Base-by-base conservation (phyloP, 2,888 invertebrate genomes). In the Morpho helenor region DNA sequence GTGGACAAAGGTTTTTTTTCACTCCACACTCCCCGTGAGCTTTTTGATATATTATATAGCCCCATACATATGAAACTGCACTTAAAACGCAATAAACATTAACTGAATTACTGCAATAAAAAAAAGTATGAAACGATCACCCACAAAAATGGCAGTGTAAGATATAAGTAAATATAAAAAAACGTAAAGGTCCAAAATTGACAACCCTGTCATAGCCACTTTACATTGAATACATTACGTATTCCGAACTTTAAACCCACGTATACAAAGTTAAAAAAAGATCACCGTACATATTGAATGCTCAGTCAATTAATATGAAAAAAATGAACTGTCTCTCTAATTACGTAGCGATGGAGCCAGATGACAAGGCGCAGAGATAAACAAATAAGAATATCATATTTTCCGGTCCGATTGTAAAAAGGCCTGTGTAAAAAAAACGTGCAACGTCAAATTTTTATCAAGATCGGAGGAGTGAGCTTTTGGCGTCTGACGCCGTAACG, bases 361-460 rank as follows among this genome's bases (percentile, higher is more conserved):
- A 82, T 82, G 81, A 82, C 85, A 80, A 75, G 73, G 73, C 73
- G 73, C 64, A 46, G 77, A 87, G 87, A 88, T 87, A 87, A 88
- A 87, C 84, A 84, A 86, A 86, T 84, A 82, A 84, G 82, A 72
- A 70, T 72, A 83, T 72, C 84, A 84, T 77, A 79, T 79, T 82
- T 82, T 83, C 84, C 81, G 82, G 80, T 80, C 74, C 60, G 64
- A 65, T 65, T 67, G 69, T 64, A 67, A 68, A 68, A 68, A 64
- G 71, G 70, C 61, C 45, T 59, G 67, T 63, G 9, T 43, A 43
- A 43, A 66, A 68, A 70, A 70, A 69, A 68, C 68, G 64, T 67
- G 69, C 69, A 69, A 72, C 67, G 73, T 69, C 73, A 69, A 60
- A 59, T 62, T 57, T 66, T 71, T 73, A 77, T 77, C 75, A 69